Conservation (phyloP, 2,888 invertebrate genomes). For the Dascillus cervinus region DNA sequence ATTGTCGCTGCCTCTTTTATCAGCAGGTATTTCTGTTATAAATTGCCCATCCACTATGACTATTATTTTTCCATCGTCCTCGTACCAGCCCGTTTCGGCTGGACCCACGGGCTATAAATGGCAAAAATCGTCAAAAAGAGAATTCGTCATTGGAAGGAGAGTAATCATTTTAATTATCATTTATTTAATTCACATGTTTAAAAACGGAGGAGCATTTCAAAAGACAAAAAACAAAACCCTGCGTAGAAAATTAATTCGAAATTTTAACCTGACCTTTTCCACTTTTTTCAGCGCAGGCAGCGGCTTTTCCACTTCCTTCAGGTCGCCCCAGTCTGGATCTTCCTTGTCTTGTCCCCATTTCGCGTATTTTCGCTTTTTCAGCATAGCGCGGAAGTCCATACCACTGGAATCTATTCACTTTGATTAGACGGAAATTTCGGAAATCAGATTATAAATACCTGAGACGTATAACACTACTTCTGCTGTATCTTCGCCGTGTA, state of each 20-base stretch:
- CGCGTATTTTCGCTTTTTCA: conserved; percentile 92
- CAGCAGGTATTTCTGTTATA: conserved; percentile 55
- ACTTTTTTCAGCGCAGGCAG: conserved; percentile 84
- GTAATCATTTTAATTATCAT: not conserved
- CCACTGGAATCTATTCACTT: conserved; percentile 75
- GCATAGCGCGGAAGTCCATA: conserved; percentile 97
- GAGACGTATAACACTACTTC: conserved; percentile 96
- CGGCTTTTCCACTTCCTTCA: conserved; percentile 86
- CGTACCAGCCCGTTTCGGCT: conserved; percentile 9
- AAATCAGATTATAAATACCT: no score
- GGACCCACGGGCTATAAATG: conserved; percentile 12
- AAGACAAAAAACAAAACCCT: not conserved
- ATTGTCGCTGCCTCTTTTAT: conserved; percentile 54
- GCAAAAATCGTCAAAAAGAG: conserved; percentile 9
- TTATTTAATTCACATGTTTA: not conserved
- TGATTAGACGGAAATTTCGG: no score
- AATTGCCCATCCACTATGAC: conserved; percentile 56
- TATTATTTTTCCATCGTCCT: conserved; percentile 48
- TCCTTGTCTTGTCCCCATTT: conserved; percentile 89
- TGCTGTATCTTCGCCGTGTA: conserved; percentile 91
- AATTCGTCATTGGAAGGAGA: no score
- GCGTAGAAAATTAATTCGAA: not conserved
- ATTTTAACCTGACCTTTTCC: conserved; percentile 69
- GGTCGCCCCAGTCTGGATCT: conserved; percentile 87
- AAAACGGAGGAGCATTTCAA: not conserved